phyloP scores from a whole-genome alignment of 2,113 vertebrate species.

The Phocoena sinus region DNA sequence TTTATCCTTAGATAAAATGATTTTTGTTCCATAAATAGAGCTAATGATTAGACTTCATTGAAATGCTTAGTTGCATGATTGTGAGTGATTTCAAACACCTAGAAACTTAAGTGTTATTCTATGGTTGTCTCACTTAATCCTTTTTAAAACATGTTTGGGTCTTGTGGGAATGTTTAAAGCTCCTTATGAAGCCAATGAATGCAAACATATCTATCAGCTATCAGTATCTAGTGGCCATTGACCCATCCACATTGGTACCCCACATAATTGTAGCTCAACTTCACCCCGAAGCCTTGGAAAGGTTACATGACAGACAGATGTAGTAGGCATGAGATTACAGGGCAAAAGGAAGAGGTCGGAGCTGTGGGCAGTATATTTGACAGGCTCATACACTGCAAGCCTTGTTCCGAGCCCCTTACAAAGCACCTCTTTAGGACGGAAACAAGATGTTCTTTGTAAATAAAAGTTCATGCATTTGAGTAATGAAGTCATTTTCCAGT shows the following conservation, averaged over 20 bases:
- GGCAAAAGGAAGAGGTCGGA: slow-evolving; percentile 70
- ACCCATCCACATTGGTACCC: background rate
- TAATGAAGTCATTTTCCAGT: slow-evolving; percentile 84
- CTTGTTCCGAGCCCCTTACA: slow-evolving; percentile 83
- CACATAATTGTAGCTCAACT: slow-evolving; percentile 5
- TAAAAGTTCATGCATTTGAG: slow-evolving; percentile 84
- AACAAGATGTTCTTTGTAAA: slow-evolving; percentile 89
- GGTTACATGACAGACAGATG: slow-evolving; percentile 51
- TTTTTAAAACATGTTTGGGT: background rate
- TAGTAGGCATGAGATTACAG: slow-evolving; percentile 62
- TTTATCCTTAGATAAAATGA: background rate
- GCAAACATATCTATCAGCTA: background rate
- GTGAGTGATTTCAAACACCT: background rate
- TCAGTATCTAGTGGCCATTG: background rate
- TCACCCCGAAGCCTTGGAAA: slow-evolving; percentile 57
- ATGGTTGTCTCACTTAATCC: background rate
- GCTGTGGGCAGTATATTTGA: slow-evolving; percentile 69
- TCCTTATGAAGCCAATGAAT: background rate
- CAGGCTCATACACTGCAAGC: slow-evolving; percentile 78
- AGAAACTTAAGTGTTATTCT: background rate
- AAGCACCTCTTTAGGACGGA: slow-evolving; percentile 85
- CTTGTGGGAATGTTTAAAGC: background rate
- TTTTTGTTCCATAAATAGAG: background rate
- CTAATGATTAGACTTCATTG: background rate
- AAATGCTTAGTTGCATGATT: background rate